A percentile compares a stretch with the other conserved stretches of the same genome.
Evolutionary conservation across 2,797 vertebrate species (phyloP).

Genomic region (Mus caroli): DNA sequence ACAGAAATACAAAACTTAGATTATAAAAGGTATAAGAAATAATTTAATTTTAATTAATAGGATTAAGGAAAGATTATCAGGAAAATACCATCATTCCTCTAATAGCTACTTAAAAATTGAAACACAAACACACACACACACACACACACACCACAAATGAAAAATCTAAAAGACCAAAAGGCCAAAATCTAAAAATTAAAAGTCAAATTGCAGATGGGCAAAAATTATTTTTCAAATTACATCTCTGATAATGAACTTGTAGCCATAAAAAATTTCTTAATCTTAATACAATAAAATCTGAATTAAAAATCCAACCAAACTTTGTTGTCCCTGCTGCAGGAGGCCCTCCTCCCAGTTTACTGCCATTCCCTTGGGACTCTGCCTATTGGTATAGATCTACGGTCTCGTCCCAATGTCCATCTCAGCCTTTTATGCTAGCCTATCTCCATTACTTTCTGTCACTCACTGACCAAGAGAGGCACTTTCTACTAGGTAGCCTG

Average conservation of each 20-base stretch:
- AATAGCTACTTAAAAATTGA: not conserved
- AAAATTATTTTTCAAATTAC: slow-evolving; percentile 27
- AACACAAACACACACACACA: not conserved
- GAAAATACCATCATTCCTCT: not conserved
- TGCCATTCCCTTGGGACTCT: not conserved
- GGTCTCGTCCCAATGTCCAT: not conserved
- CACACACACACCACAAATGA: not conserved
- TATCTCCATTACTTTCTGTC: not conserved
- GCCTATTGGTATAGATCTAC: not conserved
- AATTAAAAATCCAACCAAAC: slow-evolving; percentile 14
- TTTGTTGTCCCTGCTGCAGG: not conserved
- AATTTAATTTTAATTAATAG: not conserved
- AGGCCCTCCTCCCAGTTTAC: not conserved
- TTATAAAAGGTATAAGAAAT: not conserved
- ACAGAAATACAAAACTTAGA: not conserved
- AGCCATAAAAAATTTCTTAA: not conserved
- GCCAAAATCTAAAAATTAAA: not conserved
- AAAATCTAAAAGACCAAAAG: not conserved
- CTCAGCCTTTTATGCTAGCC: not conserved
- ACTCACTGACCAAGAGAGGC: not conserved
- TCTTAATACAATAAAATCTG: not conserved
- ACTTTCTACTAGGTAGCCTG: not conserved
- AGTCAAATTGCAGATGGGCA: not conserved
- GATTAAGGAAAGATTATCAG: not conserved
- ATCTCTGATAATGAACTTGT: not conserved